A percentile compares a stretch with the other conserved stretches of the same genome.
Conservation (phyloP, 1,140 invertebrate species). For the Tetragnatha versicolor region DNA sequence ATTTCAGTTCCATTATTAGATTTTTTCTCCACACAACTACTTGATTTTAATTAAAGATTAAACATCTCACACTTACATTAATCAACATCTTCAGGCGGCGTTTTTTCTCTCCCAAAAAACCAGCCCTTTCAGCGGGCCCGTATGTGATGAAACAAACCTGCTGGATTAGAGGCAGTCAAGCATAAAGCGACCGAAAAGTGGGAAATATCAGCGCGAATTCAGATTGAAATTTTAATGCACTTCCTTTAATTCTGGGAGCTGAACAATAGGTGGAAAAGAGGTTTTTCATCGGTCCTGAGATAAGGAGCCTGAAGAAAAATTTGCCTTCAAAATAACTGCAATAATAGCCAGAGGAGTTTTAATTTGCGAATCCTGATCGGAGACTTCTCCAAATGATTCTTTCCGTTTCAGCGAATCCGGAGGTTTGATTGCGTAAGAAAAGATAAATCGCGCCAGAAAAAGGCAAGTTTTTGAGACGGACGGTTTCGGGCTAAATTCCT, state of each 20-base stretch:
- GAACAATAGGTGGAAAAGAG: conserved; percentile 19
- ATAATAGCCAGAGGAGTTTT: conserved; percentile 27
- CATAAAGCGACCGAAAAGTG: conserved; percentile 15
- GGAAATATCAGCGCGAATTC: conserved; percentile 15
- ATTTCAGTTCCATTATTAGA: neutral
- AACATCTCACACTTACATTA: conserved; percentile 33
- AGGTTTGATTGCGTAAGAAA: conserved; percentile 16
- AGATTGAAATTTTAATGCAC: conserved; percentile 45
- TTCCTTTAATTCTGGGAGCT: conserved; percentile 37
- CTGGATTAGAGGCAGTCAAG: conserved; percentile 15
- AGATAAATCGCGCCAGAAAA: neutral
- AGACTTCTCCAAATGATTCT: conserved; percentile 20
- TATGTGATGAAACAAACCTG: conserved; percentile 30
- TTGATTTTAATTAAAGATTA: conserved; percentile 47
- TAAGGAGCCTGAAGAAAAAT: conserved; percentile 1
- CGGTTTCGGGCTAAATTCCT: neutral
- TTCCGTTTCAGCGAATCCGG: conserved; percentile 18
- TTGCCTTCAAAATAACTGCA: conserved; percentile 9
- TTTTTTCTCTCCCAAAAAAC: neutral
- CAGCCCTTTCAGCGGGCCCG: conserved; percentile 10
- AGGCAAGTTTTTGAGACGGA: conserved; percentile 14
- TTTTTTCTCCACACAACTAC: neutral
- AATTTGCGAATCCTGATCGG: conserved; percentile 23
- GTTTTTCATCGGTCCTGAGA: neutral
- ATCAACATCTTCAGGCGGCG: neutral